Evolutionary conservation across 2,113 vertebrate genomes (phyloP).

Genomic region (Menidia beryllina): DNA sequence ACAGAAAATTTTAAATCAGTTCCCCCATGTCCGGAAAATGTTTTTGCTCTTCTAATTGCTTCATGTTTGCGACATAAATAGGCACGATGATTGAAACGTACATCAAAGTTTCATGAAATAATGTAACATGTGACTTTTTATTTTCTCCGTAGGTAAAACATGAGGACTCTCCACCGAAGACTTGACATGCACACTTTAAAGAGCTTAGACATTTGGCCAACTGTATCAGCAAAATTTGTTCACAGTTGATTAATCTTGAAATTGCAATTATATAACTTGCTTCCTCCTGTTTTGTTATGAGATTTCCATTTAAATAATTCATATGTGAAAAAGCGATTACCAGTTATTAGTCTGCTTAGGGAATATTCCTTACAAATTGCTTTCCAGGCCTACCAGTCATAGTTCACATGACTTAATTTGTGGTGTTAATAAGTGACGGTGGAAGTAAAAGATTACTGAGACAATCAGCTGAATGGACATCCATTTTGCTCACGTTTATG

Average conservation of each 20-base stretch:
- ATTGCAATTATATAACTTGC: slow-evolving; percentile 1
- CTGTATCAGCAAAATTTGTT: slow-evolving; percentile 11
- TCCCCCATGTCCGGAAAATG: neutral
- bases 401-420: slow-evolving; percentile 42
- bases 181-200: neutral
- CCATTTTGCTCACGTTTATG: slow-evolving; percentile 24
- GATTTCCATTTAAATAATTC: slow-evolving; percentile 26
- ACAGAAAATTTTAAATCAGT: neutral
- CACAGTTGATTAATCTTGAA: slow-evolving; percentile 29
- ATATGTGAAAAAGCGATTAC: slow-evolving; percentile 84
- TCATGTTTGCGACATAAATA: slow-evolving; percentile 14
- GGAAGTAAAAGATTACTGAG: slow-evolving; percentile 34
- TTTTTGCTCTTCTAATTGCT: neutral
- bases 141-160: too few relatives aligned
- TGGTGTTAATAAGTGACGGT: slow-evolving; percentile 24
- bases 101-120: slow-evolving; percentile 11
- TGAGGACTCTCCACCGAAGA: neutral
- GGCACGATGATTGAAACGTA: neutral
- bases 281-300: slow-evolving; percentile 2
- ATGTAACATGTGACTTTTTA: neutral
- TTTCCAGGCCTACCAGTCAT: slow-evolving; percentile 80
- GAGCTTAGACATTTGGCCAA: slow-evolving; percentile 1
- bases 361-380: slow-evolving; percentile 82
- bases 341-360: slow-evolving; percentile 82
- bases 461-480: slow-evolving; percentile 18